These are phyloP conservation scores for Argopecten irradians DNA, from an alignment of 1,140 invertebrate species.

Conservation along the genomic window DNA sequence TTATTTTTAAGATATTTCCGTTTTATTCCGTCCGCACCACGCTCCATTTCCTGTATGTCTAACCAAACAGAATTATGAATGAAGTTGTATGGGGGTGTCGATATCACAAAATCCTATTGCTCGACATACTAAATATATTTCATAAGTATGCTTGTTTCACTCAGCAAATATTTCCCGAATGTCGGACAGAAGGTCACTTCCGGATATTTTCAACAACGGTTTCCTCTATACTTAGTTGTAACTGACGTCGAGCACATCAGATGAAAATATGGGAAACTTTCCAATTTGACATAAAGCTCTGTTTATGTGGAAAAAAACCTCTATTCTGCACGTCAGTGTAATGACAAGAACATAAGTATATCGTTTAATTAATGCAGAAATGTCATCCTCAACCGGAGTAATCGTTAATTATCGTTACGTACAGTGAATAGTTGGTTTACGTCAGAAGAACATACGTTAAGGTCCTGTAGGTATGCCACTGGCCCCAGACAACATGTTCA, in stretches of 20 bases:
- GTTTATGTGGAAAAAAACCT: neutral
- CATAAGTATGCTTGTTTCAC: constrained; percentile 1
- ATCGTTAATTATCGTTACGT: neutral
- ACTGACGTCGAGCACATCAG: neutral
- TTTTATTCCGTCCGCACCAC: neutral
- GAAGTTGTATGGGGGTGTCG: neutral
- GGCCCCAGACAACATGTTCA: neutral
- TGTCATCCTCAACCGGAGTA: neutral
- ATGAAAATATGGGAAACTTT: neutral
- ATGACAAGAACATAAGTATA: neutral
- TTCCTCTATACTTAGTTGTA: neutral
- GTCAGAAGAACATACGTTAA: neutral
- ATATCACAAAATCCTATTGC: neutral
- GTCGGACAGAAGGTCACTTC: neutral
- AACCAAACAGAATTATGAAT: neutral
- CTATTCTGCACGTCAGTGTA: neutral
- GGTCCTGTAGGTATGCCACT: neutral
- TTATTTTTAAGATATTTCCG: neutral
- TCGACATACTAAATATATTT: neutral
- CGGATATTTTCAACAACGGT: neutral
- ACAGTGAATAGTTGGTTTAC: neutral
- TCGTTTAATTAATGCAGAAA: neutral
- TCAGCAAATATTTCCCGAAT: constrained; percentile 7
- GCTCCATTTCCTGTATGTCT: neutral
- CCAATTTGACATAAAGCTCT: neutral